phyloP scores from a whole-genome alignment of 2,797 vertebrate species.

The Schizothorax lantsangensis region DNA sequence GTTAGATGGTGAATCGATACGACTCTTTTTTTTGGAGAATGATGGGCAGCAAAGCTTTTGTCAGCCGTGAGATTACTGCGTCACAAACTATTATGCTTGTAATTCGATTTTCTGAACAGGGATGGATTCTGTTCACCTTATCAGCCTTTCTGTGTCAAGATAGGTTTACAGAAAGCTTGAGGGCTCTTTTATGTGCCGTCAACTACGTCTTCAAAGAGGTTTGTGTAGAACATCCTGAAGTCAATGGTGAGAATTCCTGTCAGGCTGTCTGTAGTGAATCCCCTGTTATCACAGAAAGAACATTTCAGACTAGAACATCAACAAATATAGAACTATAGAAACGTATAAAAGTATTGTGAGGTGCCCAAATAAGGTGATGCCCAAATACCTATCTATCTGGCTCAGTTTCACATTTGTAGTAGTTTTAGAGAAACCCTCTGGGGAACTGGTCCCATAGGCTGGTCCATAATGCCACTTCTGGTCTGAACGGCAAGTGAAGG shows the following conservation, averaged over 20 bases:
- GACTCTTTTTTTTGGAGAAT: neutral
- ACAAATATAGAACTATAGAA: constrained; percentile 10
- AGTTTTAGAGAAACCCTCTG: neutral
- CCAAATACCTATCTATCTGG: too few species aligned
- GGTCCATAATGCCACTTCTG: neutral
- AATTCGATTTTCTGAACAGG: constrained; percentile 42
- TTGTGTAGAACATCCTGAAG: constrained; percentile 27
- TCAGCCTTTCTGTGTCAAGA: constrained; percentile 30
- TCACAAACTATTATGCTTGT: constrained; percentile 35
- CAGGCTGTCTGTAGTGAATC: neutral
- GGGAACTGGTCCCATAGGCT: neutral
- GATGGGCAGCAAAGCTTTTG: constrained; percentile 1
- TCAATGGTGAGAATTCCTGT: constrained; percentile 3
- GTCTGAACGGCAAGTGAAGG: neutral
- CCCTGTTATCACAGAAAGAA: neutral
- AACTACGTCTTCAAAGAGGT: constrained; percentile 41
- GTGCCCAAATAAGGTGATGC: too few species aligned
- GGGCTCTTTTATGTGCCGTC: constrained; percentile 36
- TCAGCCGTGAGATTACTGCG: neutral
- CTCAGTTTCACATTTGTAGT: neutral
- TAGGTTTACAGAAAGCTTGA: constrained; percentile 27
- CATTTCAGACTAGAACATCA: neutral
- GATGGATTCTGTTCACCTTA: constrained; percentile 43
- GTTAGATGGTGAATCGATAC: neutral
- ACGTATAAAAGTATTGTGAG: neutral